A percentile compares a stretch with the other conserved stretches of the same genome.
phyloP scores from a whole-genome alignment of 1,140 invertebrate genomes.

The Notospermus geniculatus region DNA sequence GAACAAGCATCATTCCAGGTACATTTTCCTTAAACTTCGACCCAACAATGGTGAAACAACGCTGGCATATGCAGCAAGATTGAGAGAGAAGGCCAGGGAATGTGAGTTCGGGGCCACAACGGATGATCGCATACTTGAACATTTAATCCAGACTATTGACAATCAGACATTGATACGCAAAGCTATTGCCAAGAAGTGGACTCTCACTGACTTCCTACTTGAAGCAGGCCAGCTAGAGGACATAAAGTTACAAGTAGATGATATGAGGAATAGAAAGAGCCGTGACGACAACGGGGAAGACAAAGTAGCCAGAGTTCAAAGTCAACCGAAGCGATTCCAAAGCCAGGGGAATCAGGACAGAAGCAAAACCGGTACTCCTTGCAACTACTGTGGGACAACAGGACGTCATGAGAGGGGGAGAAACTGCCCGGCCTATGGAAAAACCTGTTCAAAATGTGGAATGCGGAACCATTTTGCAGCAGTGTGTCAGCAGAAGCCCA shows the following conservation, averaged over 20 bases:
- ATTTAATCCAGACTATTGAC: conserved; percentile 8
- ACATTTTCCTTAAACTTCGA: neutral
- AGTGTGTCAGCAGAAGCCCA: no score
- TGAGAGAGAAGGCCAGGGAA: neutral
- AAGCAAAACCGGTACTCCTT: no score
- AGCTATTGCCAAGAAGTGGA: conserved; percentile 4
- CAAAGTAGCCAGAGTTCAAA: neutral
- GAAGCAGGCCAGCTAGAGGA: neutral
- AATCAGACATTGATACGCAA: neutral
- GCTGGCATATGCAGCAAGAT: neutral
- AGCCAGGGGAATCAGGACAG: no score
- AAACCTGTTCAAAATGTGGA: no score
- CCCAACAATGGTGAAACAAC: neutral
- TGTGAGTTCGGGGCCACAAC: neutral
- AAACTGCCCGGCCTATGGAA: no score
- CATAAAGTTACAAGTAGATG: neutral
- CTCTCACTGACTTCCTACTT: neutral
- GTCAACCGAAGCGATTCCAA: no score
- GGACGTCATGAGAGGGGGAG: no score
- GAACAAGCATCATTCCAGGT: neutral
- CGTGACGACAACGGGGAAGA: neutral
- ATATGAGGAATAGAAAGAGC: neutral
- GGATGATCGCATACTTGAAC: conserved; percentile 1
- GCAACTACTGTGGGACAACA: no score
- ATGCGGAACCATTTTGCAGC: no score